These are phyloP conservation scores for Drosophila glabriapex DNA, from an alignment of 2,888 invertebrate genomes.

Conservation along the genomic window DNA sequence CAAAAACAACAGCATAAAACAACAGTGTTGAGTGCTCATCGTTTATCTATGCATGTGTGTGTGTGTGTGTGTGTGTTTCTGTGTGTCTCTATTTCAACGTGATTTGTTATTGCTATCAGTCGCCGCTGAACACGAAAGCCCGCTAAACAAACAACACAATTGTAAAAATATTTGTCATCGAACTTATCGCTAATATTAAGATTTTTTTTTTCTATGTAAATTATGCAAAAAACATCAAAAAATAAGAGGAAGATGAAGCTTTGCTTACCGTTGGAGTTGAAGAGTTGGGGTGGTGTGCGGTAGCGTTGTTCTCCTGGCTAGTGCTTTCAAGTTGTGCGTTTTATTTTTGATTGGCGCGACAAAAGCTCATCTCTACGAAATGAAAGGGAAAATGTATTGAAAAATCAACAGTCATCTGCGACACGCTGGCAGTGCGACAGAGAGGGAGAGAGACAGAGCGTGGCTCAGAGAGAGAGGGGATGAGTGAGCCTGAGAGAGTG, in stretches of 20 bases:
- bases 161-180: constrained; percentile 42
- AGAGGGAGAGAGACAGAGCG: neutral
- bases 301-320: neutral
- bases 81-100: constrained; percentile 22
- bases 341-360: constrained; percentile 45
- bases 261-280: neutral
- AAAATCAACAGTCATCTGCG: constrained; percentile 43
- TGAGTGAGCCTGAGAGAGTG: constrained; percentile 18
- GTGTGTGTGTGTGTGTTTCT: neutral
- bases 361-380: constrained; percentile 43
- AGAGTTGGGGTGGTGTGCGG: neutral
- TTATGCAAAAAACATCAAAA: constrained; percentile 46
- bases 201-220: constrained; percentile 33
- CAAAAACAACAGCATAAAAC: constrained; percentile 6
- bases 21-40: constrained; percentile 32
- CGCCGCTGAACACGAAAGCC: constrained; percentile 37
- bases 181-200: constrained; percentile 33
- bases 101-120: constrained; percentile 40
- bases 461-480: constrained; percentile 7
- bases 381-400: constrained; percentile 66
- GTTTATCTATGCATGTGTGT: constrained; percentile 53
- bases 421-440: constrained; percentile 7
- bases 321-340: constrained; percentile 20
- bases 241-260: constrained; percentile 2
- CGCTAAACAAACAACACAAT: constrained; percentile 48